Evolutionary conservation across 2,888 invertebrate species (phyloP), one percentile per base, ranked within the genome.

Genomic region (Dicyrtoma fusca): DNA sequence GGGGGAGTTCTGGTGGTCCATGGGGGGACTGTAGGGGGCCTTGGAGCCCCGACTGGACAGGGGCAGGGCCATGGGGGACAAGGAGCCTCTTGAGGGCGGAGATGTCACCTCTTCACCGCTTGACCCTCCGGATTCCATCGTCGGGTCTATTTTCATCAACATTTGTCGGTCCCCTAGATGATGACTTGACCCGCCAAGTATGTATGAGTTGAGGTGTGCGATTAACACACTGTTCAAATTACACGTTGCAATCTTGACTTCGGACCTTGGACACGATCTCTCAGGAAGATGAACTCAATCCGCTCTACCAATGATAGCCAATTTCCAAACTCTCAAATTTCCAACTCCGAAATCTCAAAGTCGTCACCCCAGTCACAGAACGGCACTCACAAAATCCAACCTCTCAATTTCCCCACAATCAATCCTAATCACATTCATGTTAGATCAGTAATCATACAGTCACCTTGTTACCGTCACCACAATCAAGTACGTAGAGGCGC

Each of bases 1-100:
- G 55, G 87, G 85, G 34, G 86, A 87, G 21, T 17, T 6, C 82
- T 89, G 86, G 69, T 88, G 87, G 74, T 80, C 80, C 19, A 78
- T 74, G 0, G 79, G 80, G 21, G 80, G 80, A 69, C 78, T 77
- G 69, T 77, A 80, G 4, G 73, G 76, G 1, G 74, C 73, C 49
- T 77, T 77, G 11, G 21, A 21, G 17, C 77, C 77, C 11, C 78
- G 76, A 68, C 72, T 75, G 8, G 75, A 74, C 45, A 75, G 14
- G 42, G 77, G 78, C 19, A 80, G 73, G 55, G 77, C 76, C 77
- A 79, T 76, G 0, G 80, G 80, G 47, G 80, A 80, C 55, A 80
- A 71, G 57, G 80, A 80, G 49, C 78, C 79, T 19, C 80, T 72
- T 21, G 80, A 80, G 6, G 76, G 76, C 61, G 80, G 79, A 65